Evolutionary conservation across 2,888 invertebrate species (phyloP).

Genomic region (Dyspetes luteomarginatus): DNA sequence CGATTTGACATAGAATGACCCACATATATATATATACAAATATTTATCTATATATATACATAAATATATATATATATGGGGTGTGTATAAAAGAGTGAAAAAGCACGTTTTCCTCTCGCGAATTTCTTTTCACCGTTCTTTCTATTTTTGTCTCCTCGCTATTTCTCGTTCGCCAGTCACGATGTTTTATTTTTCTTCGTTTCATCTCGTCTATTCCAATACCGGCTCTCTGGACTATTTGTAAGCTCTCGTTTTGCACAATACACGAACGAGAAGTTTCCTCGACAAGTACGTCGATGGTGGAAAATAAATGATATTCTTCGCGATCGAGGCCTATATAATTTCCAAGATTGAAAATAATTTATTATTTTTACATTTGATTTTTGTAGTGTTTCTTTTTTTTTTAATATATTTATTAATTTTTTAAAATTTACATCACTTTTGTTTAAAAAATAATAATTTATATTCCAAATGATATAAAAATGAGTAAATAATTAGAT

Average conservation of each 20-base stretch:
- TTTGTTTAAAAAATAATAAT: too few relatives aligned
- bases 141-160: constrained; percentile 36
- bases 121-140: constrained; percentile 38
- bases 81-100: constrained; percentile 28
- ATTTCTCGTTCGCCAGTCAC: constrained; percentile 27
- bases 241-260: neutral
- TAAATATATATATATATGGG: too few relatives aligned
- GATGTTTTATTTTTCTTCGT: neutral
- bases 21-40: too few relatives aligned
- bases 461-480: too few relatives aligned
- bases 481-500: too few relatives aligned
- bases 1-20: too few relatives aligned
- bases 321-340: neutral
- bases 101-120: constrained; percentile 24
- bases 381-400: too few relatives aligned
- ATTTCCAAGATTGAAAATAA: too few relatives aligned
- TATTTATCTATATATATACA: too few relatives aligned
- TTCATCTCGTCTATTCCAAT: constrained; percentile 27
- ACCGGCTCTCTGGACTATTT: neutral
- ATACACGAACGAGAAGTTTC: neutral
- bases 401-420: too few relatives aligned
- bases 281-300: neutral
- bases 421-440: too few relatives aligned
- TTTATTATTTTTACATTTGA: too few relatives aligned
- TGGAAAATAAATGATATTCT: neutral